phyloP scores from a whole-genome alignment of 2,888 invertebrate genomes.

The Clivina fossor region DNA sequence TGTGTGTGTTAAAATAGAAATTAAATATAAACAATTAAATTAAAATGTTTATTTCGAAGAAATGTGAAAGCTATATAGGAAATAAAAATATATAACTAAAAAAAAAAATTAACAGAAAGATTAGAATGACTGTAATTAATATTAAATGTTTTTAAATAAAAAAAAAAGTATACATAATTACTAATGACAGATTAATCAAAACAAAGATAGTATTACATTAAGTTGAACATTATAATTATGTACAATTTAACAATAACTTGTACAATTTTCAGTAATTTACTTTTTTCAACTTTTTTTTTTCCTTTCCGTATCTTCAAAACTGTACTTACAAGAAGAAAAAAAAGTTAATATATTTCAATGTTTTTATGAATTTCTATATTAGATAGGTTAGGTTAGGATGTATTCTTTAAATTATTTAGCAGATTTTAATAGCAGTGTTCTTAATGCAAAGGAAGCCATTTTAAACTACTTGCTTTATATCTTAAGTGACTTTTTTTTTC shows the following conservation, averaged over 20 bases:
- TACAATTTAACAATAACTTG: conserved; percentile 25
- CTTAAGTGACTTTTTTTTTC: too few relatives aligned
- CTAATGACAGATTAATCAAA: conserved; percentile 6
- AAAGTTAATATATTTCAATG: conserved; percentile 14
- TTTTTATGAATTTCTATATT: too few relatives aligned
- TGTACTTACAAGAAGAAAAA: not conserved
- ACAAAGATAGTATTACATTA: conserved; percentile 5
- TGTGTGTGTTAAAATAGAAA: too few relatives aligned
- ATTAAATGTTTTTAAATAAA: not conserved
- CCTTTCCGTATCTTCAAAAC: not conserved
- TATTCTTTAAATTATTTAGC: too few relatives aligned
- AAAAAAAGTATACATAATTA: conserved; percentile 10
- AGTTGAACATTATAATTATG: conserved; percentile 14
- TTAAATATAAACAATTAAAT: too few relatives aligned
- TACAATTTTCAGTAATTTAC: conserved; percentile 18
- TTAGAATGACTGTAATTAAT: conserved; percentile 1
- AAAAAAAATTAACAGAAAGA: not conserved
- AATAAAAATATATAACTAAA: too few relatives aligned
- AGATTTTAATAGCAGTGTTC: too few relatives aligned
- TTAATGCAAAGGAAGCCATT: too few relatives aligned
- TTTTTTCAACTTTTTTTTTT: conserved; percentile 19
- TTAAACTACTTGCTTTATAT: too few relatives aligned
- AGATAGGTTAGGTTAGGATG: too few relatives aligned
- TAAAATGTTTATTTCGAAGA: not conserved
- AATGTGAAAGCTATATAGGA: not conserved